Base-by-base conservation (phyloP, 1,140 invertebrate genomes). In the Drosophila santomea region DNA sequence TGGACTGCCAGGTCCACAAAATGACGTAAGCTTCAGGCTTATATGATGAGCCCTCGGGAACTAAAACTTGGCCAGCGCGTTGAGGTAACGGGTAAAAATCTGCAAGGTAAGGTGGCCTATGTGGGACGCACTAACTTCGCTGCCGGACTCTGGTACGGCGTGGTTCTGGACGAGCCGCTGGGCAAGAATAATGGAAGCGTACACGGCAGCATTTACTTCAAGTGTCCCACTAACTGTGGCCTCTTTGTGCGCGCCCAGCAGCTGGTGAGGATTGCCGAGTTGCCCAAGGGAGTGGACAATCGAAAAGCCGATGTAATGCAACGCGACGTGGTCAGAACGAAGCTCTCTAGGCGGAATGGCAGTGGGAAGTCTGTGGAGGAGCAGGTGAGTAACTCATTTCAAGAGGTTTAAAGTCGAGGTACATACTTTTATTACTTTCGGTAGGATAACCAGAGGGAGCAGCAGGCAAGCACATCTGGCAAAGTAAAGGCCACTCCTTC, bases 151-250 rank as follows among this genome's bases (percentile, higher is more conserved):
- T 98, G 97, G 97, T 95, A 98, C 75, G 97, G 97, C 7, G 94
- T 98, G 3, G 95, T 97, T 74, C 93, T 98, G 51, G 97, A 98
- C 91, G 97, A 97, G 88, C 94, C 97, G 0, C 97, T 96, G 92
- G 97, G 97, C 28, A 98, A 97, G 93, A 98, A 98, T 88, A 98
- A 98, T 94, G 97, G 97, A n/a, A 96, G 95, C 56, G 94, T 98
- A 15, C 95, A 96, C 74, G 97, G 96, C 25, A 96, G 96, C 84
- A 93, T 94, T 17, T 98, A 98, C 93, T 98, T 98, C 92, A 93
- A 96, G 95, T 97, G 97, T 85, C 93, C 95, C 54, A 95, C 96
- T 47, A 97, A 97, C 92, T 94, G 95, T 94, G 97, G 97, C 15
- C 96, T 97, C 90, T 98, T 98, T 93, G 96, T 98, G 11, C 94